Percentiles rank a stretch among this genome's conserved stretches.
phyloP scores from a whole-genome alignment of 2,888 invertebrate species.

The Volucella inanis region DNA sequence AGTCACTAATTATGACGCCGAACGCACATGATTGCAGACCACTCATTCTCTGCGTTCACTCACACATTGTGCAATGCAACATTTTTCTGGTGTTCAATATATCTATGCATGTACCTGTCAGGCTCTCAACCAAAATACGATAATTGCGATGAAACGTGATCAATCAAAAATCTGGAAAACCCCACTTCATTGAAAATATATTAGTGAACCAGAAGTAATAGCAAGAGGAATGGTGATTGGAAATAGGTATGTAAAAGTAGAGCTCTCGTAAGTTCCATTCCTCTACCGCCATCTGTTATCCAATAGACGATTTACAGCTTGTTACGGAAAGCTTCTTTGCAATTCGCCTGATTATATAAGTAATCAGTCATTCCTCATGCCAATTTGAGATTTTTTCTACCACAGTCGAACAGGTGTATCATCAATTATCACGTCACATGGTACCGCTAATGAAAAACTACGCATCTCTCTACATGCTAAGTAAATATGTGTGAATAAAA shows the following conservation, averaged over 20 bases:
- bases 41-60: too few species aligned
- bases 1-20: conserved; percentile 43
- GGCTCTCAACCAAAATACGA: conserved; percentile 2
- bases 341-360: conserved; percentile 50
- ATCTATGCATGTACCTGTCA: neutral
- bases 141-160: conserved; percentile 38
- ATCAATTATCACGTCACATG: conserved; percentile 54
- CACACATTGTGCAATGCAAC: conserved; percentile 6
- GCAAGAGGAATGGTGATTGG: neutral
- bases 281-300: conserved; percentile 49
- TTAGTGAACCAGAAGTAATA: conserved; percentile 10
- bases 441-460: conserved; percentile 55
- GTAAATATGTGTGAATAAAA: conserved; percentile 47
- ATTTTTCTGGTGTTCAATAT: conserved; percentile 7
- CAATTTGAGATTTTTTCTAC: neutral
- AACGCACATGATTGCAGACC: conserved; percentile 22
- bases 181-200: conserved; percentile 31
- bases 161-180: conserved; percentile 43
- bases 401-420: conserved; percentile 37
- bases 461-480: conserved; percentile 39
- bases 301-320: conserved; percentile 22
- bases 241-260: neutral
- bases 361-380: conserved; percentile 18
- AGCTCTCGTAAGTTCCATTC: conserved; percentile 21
- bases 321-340: conserved; percentile 7